Conservation (phyloP, 2,113 vertebrate genomes). For the Todiramphus saurophagus region DNA sequence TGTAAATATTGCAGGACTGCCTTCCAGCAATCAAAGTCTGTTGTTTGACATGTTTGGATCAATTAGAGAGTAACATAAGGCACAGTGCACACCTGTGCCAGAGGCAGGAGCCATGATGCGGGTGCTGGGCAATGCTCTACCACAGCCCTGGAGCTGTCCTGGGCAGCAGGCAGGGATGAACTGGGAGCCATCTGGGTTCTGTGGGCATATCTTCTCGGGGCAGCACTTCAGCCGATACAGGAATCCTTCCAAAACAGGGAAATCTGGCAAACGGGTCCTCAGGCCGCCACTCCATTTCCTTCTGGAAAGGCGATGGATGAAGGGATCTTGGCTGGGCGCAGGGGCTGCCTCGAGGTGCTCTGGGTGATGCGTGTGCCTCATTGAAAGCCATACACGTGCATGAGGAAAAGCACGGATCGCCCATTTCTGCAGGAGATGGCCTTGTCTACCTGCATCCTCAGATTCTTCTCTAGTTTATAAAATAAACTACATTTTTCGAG, state of each 20-base stretch:
- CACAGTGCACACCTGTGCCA: fast-evolving
- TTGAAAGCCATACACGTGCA: fast-evolving
- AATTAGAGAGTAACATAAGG: fast-evolving
- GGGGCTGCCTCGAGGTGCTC: background rate
- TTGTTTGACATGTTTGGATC: background rate
- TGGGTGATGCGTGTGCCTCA: fast-evolving
- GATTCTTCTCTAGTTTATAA: background rate
- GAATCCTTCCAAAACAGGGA: background rate
- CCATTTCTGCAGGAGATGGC: background rate
- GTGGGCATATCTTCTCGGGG: fast-evolving
- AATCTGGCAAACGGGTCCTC: background rate
- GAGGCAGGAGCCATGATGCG: fast-evolving
- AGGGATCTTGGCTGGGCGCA: background rate
- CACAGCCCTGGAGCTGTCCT: fast-evolving
- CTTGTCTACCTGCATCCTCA: background rate
- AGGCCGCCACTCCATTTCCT: fast-evolving
- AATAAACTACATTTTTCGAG: background rate
- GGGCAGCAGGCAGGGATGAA: background rate
- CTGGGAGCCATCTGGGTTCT: background rate
- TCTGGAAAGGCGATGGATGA: fast-evolving
- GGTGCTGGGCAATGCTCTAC: fast-evolving
- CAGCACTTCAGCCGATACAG: fast-evolving
- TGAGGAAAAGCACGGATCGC: background rate
- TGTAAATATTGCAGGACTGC: background rate
- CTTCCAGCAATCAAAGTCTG: background rate